Base-by-base conservation (phyloP, 2,113 vertebrate species). In the Podilymbus podiceps region DNA sequence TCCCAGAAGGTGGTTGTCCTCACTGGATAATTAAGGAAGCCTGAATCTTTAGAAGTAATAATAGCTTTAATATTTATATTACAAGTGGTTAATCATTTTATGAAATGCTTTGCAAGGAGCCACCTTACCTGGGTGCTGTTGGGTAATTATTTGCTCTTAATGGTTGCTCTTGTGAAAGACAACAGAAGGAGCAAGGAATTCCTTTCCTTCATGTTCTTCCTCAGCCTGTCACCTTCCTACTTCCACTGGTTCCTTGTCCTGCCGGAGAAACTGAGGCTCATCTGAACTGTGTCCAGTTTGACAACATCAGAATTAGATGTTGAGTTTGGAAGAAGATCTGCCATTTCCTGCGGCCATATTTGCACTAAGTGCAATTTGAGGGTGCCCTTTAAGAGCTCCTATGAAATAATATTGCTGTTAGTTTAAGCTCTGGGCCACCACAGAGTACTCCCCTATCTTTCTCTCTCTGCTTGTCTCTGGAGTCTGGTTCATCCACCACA, bases 401-500 rank as follows among this genome's bases (percentile, higher is more conserved):
- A n/a, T 30, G 60, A 78, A 90, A 77, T 56, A 50, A 75, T 62
- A 63, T 53, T 90, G 27, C 59, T 88, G 33, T 49, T 79, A 91
- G 49, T 71, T 50, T 89, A 83, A 95, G 42, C 16, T 94, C 58
- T 47, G 66, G 50, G 74, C 40, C 62, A 73, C 31, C 28, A 38
- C 27, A 88, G 42, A 74, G 21, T 49, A 31, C 16, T 88, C 24
- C 22, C 8, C 49, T 73, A 14, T 33, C 38, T 90, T 77, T 89
- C 44, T 94, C n/a, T 55, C 21, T 60, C 28, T 80, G n/a, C 30
- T 87, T 88, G 47, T 42, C 66, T 85, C 50, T 88, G 62, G 84
- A 95, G 63, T 59, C 55, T 93, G 53, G 66, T 93, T 94, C 74
- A 89, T 88, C 71, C 12, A 59, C 69, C 71, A 85, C 91, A 93